These are phyloP conservation scores for Fopius arisanus DNA, from an alignment of 1,140 invertebrate genomes.

Conservation along the genomic window DNA sequence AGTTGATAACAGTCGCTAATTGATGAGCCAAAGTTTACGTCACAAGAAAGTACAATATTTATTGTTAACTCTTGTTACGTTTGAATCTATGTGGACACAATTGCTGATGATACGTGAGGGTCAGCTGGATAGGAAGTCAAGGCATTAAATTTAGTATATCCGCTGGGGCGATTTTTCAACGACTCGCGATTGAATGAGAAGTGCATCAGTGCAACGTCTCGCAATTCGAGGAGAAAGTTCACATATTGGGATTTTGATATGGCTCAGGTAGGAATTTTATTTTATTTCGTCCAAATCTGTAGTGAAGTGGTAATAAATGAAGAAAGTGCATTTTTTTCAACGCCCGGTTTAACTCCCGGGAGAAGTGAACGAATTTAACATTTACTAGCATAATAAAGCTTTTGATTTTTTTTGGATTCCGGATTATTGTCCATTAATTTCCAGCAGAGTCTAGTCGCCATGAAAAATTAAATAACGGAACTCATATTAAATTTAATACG, in stretches of 20 bases:
- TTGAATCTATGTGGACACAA: not conserved
- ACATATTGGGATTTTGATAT: no score
- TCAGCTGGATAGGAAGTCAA: conserved; percentile 24
- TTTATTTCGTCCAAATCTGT: no score
- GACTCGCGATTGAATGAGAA: not conserved
- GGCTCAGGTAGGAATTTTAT: no score
- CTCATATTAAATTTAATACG: not conserved
- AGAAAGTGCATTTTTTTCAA: no score
- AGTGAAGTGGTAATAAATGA: no score
- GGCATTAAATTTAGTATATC: conserved; percentile 57
- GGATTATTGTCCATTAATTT: no score
- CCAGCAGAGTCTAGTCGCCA: not conserved
- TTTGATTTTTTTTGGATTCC: no score
- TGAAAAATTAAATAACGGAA: not conserved
- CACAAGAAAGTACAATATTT: not conserved
- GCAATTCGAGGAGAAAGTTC: no score
- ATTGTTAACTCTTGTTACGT: not conserved
- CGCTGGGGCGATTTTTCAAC: conserved; percentile 57
- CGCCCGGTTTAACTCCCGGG: no score
- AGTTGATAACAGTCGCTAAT: not conserved
- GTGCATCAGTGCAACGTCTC: not conserved
- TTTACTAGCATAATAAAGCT: no score
- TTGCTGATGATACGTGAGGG: conserved; percentile 1
- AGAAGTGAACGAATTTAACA: no score
- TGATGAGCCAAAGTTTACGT: not conserved